Conservation (phyloP, 1,140 invertebrate genomes). For the Dendrolimus punctatus region DNA sequence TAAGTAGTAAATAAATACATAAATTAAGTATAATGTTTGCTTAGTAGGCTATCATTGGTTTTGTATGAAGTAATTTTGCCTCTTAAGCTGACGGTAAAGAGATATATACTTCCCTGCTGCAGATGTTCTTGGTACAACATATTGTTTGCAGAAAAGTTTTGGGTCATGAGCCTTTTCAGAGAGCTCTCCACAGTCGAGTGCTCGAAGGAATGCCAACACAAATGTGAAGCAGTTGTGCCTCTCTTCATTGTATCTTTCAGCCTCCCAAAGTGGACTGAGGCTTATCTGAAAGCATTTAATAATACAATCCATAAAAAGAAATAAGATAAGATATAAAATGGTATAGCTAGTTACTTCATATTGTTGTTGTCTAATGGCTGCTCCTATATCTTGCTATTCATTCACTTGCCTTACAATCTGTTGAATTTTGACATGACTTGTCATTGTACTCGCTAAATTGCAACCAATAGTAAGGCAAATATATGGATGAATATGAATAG, state of each 20-base stretch:
- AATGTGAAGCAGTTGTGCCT: conserved; percentile 87
- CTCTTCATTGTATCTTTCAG: conserved; percentile 80
- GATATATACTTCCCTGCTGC: conserved; percentile 87
- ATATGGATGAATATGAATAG: no score
- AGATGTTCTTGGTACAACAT: conserved; percentile 82
- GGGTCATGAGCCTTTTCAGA: conserved; percentile 76
- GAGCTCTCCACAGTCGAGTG: conserved; percentile 75
- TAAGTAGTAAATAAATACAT: conserved; percentile 44
- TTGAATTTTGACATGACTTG: no score
- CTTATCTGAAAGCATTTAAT: conserved; percentile 61
- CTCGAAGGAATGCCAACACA: conserved; percentile 81
- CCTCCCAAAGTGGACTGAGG: conserved; percentile 76
- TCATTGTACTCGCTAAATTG: no score
- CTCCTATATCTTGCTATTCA: no score
- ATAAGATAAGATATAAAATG: no score
- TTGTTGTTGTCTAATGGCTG: no score
- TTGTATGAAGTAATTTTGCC: conserved; percentile 62
- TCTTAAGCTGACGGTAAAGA: conserved; percentile 79
- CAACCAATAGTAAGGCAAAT: no score
- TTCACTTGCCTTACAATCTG: no score
- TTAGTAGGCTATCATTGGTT: conserved; percentile 48
- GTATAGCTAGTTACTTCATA: no score
- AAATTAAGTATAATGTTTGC: conserved; percentile 23
- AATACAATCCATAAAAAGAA: no score
- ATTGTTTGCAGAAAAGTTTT: conserved; percentile 81